A percentile compares a stretch with the other conserved stretches of the same genome.
Conservation (phyloP, 23 tunicate species). For the Trididemnum clinides region DNA sequence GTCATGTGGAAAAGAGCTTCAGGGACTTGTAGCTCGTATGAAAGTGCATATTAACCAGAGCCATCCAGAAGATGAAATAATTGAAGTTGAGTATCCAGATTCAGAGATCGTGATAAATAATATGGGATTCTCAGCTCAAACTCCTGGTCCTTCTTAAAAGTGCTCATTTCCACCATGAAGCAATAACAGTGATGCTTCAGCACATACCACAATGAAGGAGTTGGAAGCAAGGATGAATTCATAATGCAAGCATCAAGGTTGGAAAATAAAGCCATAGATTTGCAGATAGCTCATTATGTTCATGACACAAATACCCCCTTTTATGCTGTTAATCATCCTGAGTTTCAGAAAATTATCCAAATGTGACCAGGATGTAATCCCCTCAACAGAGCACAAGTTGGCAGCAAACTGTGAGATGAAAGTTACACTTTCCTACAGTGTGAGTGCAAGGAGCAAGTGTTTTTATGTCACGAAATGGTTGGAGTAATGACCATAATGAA, state of each 20-base stretch:
- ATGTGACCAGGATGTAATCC: conserved; percentile 13
- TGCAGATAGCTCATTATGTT: conserved; percentile 6
- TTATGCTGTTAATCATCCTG: not conserved
- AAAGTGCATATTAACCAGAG: not conserved
- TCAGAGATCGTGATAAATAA: not conserved
- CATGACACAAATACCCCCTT: conserved; percentile 12
- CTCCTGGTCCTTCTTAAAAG: not conserved
- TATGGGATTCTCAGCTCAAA: not conserved
- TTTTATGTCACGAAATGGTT: conserved; percentile 1
- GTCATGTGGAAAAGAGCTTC: not conserved
- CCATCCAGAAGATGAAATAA: not conserved
- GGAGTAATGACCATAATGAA: conserved; percentile 8
- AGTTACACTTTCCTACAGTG: not conserved
- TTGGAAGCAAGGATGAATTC: not conserved
- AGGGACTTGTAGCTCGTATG: conserved; percentile 16
- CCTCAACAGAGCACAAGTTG: not conserved
- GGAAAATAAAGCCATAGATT: not conserved
- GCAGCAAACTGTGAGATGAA: conserved; percentile 7
- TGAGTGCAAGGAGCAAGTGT: conserved; percentile 6
- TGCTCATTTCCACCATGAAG: conserved; percentile 3
- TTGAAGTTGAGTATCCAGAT: not conserved
- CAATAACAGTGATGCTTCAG: not conserved
- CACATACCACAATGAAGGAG: not conserved
- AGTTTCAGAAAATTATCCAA: conserved; percentile 7
- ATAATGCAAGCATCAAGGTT: not conserved